Conservation (phyloP, 2,888 invertebrate genomes). For the Punctoribates punctum region DNA sequence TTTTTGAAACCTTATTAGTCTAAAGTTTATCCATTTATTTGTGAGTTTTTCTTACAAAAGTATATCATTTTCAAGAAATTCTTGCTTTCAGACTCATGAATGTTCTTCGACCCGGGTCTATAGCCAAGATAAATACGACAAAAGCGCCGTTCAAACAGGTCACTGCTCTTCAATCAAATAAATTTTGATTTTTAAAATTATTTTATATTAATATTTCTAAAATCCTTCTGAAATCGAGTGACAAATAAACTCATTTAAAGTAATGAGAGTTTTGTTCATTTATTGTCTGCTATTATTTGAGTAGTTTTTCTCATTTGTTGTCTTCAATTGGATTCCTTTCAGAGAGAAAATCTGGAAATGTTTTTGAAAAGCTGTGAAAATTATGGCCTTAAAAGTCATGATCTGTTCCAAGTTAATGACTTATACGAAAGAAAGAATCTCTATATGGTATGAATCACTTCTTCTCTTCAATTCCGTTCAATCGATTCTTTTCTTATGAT, state of each 20-base stretch:
- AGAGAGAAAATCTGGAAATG: conserved; percentile 55
- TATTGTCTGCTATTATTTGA: neutral
- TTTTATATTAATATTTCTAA: neutral
- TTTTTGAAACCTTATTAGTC: no score
- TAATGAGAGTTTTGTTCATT: neutral
- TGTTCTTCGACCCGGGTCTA: conserved; percentile 52
- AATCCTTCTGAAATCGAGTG: neutral
- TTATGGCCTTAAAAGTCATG: conserved; percentile 55
- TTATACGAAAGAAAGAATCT: conserved; percentile 55
- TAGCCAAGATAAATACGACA: conserved; percentile 53
- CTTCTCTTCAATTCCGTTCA: neutral
- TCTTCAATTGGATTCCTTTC: conserved; percentile 43
- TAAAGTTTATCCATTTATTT: neutral
- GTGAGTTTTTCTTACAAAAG: neutral
- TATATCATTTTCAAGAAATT: neutral
- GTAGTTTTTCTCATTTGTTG: neutral
- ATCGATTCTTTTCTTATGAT: neutral
- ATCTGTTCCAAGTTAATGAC: conserved; percentile 56
- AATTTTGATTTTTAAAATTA: neutral
- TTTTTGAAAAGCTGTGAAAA: conserved; percentile 54
- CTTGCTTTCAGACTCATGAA: conserved; percentile 53
- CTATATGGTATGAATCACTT: conserved; percentile 52
- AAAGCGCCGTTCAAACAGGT: conserved; percentile 55
- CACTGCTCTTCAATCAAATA: neutral
- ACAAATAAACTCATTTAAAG: neutral